Evolutionary conservation across 2,113 vertebrate genomes (phyloP), one percentile per base, ranked within the genome.

Genomic region (Tetrax tetrax): DNA sequence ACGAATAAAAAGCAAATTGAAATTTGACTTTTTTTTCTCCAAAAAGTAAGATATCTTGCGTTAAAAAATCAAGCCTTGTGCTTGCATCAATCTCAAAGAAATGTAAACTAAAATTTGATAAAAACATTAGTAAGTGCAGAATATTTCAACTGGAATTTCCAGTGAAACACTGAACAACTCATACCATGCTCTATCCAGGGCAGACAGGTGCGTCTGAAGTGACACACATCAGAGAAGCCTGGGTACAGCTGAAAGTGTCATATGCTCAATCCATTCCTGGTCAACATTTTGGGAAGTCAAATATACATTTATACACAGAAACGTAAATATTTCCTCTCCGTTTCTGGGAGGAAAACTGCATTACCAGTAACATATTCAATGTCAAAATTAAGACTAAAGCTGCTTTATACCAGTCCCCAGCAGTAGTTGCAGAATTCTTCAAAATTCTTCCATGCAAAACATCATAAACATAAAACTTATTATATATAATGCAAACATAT

Each of bases 11-110:
- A 98, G 98, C 96, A 98, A 98, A 98, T 97, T 96, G 92, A 97
- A 96, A 97, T 97, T 96, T 98, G 96, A 97, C 70, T 97, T 96
- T 89, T 89, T 97, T 96, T 96, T 96, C 97, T 90, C 96, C 85
- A 89, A 98, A 99, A 99, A 98, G 98, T 98, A 98, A 98, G 96
- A 98, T 98, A 98, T 98, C 98, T 98, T 97, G 98, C 97, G 74
- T 98, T 98, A 98, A 98, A 99, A 99, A 99, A 98, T 98, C 98
- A 99, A 99, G 98, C 99, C 96, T 99, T 99, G 99, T 99, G 98
- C 98, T 99, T 99, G 98, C 98, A 97, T 98, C 98, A 96, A 97
- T 98, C 97, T 98, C 93, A 98, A 99, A 99, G 98, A 98, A 98
- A 99, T 98, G 97, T 98, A 97, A 99, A 99, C 97, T 98, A 84